Evolutionary conservation across 2,888 invertebrate genomes (phyloP).

Genomic region (Coelinius sp.): DNA sequence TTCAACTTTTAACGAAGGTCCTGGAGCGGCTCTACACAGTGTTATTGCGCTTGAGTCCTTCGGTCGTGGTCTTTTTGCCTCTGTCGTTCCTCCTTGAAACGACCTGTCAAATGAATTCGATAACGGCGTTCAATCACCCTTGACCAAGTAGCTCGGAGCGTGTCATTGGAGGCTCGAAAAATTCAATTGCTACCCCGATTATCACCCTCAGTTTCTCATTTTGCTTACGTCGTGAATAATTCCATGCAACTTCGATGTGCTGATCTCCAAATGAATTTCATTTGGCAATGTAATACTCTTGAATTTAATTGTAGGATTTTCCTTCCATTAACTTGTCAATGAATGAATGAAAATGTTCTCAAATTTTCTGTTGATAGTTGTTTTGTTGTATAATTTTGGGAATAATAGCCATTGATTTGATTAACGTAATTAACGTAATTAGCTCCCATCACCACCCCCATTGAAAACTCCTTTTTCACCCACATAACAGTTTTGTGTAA

Average conservation of each 20-base stretch:
- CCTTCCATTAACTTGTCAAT: neutral
- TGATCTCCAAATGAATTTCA: conserved; percentile 11
- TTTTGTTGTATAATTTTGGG: too few species aligned
- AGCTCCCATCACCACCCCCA: neutral
- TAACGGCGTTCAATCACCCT: conserved; percentile 34
- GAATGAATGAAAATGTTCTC: neutral
- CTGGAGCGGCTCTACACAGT: conserved; percentile 5
- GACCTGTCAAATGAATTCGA: conserved; percentile 38
- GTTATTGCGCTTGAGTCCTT: conserved; percentile 32
- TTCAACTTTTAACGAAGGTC: conserved; percentile 2
- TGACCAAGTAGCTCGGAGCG: conserved; percentile 19
- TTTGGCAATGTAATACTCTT: conserved; percentile 9
- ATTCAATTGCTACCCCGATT: conserved; percentile 34
- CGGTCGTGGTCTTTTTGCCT: conserved; percentile 32
- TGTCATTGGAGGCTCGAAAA: conserved; percentile 33
- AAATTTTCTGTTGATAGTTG: neutral
- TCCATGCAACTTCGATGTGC: conserved; percentile 18
- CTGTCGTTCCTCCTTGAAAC: conserved; percentile 35
- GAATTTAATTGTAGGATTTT: neutral
- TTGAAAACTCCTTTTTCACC: neutral
- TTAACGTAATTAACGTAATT: neutral
- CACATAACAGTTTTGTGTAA: neutral
- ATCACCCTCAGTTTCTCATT: conserved; percentile 10
- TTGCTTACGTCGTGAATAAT: conserved; percentile 23
- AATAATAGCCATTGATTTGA: too few species aligned